Percentiles rank a stretch among this genome's conserved stretches.
Evolutionary conservation across 2,888 invertebrate genomes (phyloP).

Genomic region (Apodemia duryi): DNA sequence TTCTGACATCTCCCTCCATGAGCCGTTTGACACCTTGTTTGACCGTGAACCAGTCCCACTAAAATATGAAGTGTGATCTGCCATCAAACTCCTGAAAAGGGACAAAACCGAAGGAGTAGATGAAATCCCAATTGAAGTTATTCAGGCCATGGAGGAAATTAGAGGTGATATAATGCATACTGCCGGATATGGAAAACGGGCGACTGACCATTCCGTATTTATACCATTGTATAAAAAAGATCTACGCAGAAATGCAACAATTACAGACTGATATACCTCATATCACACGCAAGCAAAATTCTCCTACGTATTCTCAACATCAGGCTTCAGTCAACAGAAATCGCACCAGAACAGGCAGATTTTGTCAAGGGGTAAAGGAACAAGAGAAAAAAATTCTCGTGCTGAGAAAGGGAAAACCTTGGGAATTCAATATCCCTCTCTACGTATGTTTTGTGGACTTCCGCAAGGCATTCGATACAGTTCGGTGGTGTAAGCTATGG

Average conservation of each 20-base stretch:
- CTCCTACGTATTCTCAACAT: background rate
- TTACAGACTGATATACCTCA: background rate
- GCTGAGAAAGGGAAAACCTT: too few relatives aligned
- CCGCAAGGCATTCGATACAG: too few relatives aligned
- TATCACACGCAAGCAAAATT: background rate
- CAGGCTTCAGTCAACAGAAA: too few relatives aligned
- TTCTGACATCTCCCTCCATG: background rate
- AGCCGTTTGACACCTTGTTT: too few relatives aligned
- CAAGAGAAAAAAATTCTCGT: too few relatives aligned
- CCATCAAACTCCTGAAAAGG: background rate
- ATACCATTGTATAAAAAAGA: background rate
- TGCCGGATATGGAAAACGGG: background rate
- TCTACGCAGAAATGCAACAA: background rate
- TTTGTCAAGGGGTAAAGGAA: too few relatives aligned
- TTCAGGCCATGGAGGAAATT: conserved; percentile 9
- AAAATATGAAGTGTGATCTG: conserved; percentile 8
- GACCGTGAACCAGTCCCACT: background rate
- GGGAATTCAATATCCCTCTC: too few relatives aligned
- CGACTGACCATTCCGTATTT: conserved; percentile 7
- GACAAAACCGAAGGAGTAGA: background rate
- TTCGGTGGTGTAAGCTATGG: too few relatives aligned
- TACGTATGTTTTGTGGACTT: too few relatives aligned
- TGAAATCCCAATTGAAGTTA: background rate
- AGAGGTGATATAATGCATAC: background rate
- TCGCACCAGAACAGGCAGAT: too few relatives aligned